A percentile compares a stretch with the other conserved stretches of the same genome.
Conservation (phyloP, 2,797 vertebrate species). For the Agapornis canus region DNA sequence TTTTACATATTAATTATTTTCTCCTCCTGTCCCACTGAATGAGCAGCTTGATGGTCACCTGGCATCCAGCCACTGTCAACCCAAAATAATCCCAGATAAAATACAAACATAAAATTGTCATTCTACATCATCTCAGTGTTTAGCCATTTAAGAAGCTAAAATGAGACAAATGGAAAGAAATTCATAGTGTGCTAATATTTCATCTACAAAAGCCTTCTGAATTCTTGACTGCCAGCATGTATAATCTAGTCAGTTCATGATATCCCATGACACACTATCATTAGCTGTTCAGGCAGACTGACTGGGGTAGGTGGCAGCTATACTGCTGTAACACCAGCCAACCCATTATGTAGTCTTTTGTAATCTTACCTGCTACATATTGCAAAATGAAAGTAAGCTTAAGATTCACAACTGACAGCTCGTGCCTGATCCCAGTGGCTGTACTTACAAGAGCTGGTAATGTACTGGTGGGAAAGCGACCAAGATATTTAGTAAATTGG, state of each 20-base stretch:
- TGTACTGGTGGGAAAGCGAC: background rate
- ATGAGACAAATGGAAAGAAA: background rate
- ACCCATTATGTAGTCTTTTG: background rate
- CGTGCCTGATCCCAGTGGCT: background rate
- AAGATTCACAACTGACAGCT: background rate
- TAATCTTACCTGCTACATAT: background rate
- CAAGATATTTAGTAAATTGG: background rate
- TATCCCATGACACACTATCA: background rate
- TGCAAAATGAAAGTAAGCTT: background rate
- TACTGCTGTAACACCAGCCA: background rate
- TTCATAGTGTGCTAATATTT: background rate
- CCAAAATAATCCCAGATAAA: background rate
- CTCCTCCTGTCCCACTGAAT: accelerated
- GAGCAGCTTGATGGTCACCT: accelerated
- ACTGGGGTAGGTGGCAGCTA: background rate
- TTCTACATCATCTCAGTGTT: background rate
- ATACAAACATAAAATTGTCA: background rate
- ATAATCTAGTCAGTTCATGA: background rate
- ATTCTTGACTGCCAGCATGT: background rate
- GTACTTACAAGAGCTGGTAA: background rate
- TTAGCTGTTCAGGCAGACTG: background rate
- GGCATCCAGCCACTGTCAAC: background rate
- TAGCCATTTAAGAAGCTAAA: background rate
- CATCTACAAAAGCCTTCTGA: background rate
- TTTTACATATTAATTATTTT: background rate